Percentiles rank a stretch among this genome's conserved stretches.
Evolutionary conservation across 2,888 invertebrate genomes (phyloP).

Genomic region (Agonopterix alstromeriana): DNA sequence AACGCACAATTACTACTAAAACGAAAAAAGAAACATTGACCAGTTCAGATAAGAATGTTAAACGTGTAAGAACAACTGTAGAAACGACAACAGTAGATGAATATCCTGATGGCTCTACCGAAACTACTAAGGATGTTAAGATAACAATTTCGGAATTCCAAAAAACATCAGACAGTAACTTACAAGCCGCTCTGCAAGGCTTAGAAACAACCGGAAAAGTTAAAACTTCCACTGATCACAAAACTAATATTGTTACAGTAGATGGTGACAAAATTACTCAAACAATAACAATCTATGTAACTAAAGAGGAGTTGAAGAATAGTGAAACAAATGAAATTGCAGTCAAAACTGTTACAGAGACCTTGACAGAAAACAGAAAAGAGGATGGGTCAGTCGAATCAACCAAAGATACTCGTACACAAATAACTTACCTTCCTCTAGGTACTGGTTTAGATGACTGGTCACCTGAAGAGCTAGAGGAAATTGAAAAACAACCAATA

Average conservation of each 20-base stretch:
- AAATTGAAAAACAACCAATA: constrained; percentile 49
- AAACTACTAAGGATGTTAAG: constrained; percentile 72
- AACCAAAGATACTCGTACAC: constrained; percentile 66
- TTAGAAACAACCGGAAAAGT: constrained; percentile 56
- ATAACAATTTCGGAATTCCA: constrained; percentile 71
- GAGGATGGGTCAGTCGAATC: constrained; percentile 62
- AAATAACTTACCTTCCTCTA: constrained; percentile 65
- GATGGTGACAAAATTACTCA: constrained; percentile 63
- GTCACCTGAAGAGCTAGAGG: constrained; percentile 61
- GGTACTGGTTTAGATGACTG: constrained; percentile 65
- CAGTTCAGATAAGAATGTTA: constrained; percentile 69
- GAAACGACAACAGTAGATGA: constrained; percentile 68
- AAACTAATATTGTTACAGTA: constrained; percentile 63
- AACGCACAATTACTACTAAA: constrained; percentile 61
- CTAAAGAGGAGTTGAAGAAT: constrained; percentile 63
- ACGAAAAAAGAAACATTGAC: constrained; percentile 66
- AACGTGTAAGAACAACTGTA: constrained; percentile 76
- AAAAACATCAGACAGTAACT: constrained; percentile 60
- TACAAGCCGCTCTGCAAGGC: constrained; percentile 65
- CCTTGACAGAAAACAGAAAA: constrained; percentile 59
- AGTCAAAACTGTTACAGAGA: constrained; percentile 65
- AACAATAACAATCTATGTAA: constrained; percentile 57
- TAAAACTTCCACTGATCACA: constrained; percentile 64
- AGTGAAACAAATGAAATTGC: constrained; percentile 54
- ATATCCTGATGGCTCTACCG: constrained; percentile 73